Evolutionary conservation across 2,113 vertebrate species (phyloP).

Genomic region (Thamnaconus septentrionalis): DNA sequence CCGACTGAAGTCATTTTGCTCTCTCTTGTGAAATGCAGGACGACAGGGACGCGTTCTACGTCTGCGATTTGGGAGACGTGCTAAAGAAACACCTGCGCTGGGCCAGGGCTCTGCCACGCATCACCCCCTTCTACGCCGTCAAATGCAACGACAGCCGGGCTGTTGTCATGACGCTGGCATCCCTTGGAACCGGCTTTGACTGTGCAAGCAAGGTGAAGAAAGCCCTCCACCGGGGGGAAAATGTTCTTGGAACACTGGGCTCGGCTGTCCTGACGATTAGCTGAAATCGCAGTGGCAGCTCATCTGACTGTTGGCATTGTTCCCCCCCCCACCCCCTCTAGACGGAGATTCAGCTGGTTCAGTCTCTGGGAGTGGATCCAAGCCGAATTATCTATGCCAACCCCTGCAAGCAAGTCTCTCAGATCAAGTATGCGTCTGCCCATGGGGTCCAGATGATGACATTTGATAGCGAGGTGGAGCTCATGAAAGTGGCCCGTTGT

Average conservation of each 20-base stretch:
- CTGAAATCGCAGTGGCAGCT: conserved; percentile 16
- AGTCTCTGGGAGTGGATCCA: conserved; percentile 88
- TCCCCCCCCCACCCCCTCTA: conserved; percentile 46
- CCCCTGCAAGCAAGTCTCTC: conserved; percentile 97
- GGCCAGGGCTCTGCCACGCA: conserved; percentile 85
- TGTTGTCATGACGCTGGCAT: conserved; percentile 86
- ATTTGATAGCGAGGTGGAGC: conserved; percentile 95
- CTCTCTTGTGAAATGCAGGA: conserved; percentile 75
- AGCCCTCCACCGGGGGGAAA: not conserved
- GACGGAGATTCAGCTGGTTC: conserved; percentile 94
- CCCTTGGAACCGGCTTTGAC: conserved; percentile 92
- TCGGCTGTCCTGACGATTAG: not conserved
- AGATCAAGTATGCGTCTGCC: conserved; percentile 94
- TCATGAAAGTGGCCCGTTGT: conserved; percentile 92
- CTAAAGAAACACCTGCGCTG: conserved; percentile 93
- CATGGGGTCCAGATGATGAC: conserved; percentile 98
- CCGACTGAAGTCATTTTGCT: not conserved
- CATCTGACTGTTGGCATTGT: conserved; percentile 22
- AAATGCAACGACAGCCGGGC: conserved; percentile 93
- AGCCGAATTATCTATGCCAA: conserved; percentile 96
- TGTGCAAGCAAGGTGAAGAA: conserved; percentile 95
- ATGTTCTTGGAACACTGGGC: not conserved
- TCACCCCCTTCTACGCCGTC: conserved; percentile 93
- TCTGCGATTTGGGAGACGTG: conserved; percentile 93
- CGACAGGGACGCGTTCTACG: conserved; percentile 95